phyloP scores from a whole-genome alignment of 2,797 vertebrate genomes.

The Peromyscus aztecus region DNA sequence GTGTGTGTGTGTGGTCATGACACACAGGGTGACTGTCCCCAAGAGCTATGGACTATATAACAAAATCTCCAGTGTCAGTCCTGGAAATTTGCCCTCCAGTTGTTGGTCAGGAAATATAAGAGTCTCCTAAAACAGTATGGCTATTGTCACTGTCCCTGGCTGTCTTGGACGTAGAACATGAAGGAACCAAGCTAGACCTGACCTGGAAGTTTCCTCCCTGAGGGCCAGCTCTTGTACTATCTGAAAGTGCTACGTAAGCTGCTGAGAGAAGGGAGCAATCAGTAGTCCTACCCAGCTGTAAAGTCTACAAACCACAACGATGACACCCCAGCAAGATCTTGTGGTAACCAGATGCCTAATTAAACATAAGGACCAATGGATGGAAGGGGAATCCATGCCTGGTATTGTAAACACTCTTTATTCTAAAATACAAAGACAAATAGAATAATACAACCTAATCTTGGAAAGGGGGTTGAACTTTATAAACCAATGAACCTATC shows the following conservation, averaged over 20 bases:
- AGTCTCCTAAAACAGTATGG: neutral
- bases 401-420: neutral
- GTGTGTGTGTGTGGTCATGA: neutral
- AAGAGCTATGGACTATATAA: neutral
- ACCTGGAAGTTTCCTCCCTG: neutral
- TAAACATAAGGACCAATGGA: neutral
- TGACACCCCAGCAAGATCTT: neutral
- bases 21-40: neutral
- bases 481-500: neutral
- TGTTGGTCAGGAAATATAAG: neutral
- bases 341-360: neutral
- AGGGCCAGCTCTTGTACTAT: neutral
- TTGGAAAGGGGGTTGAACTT: neutral
- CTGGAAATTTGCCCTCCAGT: neutral
- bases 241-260: neutral
- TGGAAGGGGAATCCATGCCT: neutral
- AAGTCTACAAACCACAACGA: neutral
- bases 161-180: neutral
- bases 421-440: neutral
- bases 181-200: neutral
- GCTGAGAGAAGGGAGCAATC: neutral
- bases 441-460: neutral
- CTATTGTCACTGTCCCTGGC: neutral
- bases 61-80: neutral
- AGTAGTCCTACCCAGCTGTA: neutral